Conservation (phyloP, 2,797 vertebrate genomes). For the Hoplostethus mediterraneus region DNA sequence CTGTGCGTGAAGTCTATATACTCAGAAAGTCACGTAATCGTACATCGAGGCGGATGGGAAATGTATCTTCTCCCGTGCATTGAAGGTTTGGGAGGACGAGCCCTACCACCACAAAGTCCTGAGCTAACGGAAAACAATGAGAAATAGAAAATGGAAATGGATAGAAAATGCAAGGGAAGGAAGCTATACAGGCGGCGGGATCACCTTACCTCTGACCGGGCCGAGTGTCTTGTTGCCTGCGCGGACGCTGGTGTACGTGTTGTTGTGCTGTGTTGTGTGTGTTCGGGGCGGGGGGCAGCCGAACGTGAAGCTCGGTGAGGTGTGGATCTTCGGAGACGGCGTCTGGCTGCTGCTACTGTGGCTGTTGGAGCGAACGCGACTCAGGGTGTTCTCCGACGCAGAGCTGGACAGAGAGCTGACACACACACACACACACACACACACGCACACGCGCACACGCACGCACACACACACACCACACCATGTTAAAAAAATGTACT, state of each 20-base stretch:
- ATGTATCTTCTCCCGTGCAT: too few relatives aligned
- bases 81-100: too few relatives aligned
- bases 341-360: constrained; percentile 87
- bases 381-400: constrained; percentile 86
- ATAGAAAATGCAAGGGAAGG: constrained; percentile 6
- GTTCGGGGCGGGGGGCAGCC: constrained; percentile 79
- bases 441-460: constrained; percentile 8
- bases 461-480: not conserved
- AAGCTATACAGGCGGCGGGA: constrained; percentile 4
- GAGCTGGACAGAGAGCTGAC: constrained; percentile 86
- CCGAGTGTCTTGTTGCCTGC: constrained; percentile 80
- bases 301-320: constrained; percentile 91
- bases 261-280: constrained; percentile 68
- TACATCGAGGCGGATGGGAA: too few relatives aligned
- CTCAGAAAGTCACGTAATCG: too few relatives aligned
- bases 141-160: not conserved
- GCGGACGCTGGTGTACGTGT: constrained; percentile 58
- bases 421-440: constrained; percentile 2
- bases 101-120: too few relatives aligned
- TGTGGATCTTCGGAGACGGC: constrained; percentile 87
- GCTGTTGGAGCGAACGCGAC: constrained; percentile 86
- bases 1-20: too few relatives aligned
- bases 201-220: constrained; percentile 90
- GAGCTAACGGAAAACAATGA: too few relatives aligned
- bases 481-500: too few relatives aligned